Conservation (phyloP, 2,888 invertebrate species). For the Napeogenes sylphis region DNA sequence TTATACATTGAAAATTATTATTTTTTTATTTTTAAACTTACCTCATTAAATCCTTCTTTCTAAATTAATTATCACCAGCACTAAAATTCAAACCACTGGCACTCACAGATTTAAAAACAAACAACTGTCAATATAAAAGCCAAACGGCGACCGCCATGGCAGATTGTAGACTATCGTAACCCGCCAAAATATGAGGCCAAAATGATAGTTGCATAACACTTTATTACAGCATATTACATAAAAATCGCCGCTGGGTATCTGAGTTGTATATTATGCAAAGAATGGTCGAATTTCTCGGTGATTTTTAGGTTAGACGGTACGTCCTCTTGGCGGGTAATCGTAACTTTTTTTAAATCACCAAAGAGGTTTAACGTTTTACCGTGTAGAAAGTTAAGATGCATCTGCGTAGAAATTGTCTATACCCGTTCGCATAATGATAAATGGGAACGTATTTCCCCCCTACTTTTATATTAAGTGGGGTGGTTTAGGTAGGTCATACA, state of each 20-base stretch:
- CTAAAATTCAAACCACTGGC: constrained; percentile 41
- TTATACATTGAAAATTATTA: constrained; percentile 35
- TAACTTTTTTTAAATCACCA: constrained; percentile 2
- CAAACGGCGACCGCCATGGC: constrained; percentile 56
- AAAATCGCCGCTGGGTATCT: constrained; percentile 63
- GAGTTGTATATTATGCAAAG: constrained; percentile 53
- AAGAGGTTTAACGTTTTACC: constrained; percentile 27
- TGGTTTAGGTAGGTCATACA: constrained; percentile 19
- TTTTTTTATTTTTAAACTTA: constrained; percentile 29
- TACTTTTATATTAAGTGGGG: constrained; percentile 17
- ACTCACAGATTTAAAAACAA: constrained; percentile 37
- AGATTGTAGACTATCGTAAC: constrained; percentile 56
- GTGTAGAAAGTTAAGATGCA: constrained; percentile 34
- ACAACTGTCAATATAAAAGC: constrained; percentile 50
- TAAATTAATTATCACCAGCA: constrained; percentile 27
- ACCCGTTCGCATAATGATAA: constrained; percentile 18
- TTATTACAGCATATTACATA: constrained; percentile 72
- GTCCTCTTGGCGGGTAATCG: constrained; percentile 39
- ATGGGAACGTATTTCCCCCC: constrained; percentile 22
- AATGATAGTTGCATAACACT: constrained; percentile 62
- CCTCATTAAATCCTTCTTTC: constrained; percentile 33
- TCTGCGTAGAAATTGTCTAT: constrained; percentile 31
- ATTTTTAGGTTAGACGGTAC: constrained; percentile 54
- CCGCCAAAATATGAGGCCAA: constrained; percentile 69
- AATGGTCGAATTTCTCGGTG: constrained; percentile 43